Evolutionary conservation across 2,113 vertebrate species (phyloP), one percentile per base, ranked within the genome.

Genomic region (Phoenicopterus ruber): DNA sequence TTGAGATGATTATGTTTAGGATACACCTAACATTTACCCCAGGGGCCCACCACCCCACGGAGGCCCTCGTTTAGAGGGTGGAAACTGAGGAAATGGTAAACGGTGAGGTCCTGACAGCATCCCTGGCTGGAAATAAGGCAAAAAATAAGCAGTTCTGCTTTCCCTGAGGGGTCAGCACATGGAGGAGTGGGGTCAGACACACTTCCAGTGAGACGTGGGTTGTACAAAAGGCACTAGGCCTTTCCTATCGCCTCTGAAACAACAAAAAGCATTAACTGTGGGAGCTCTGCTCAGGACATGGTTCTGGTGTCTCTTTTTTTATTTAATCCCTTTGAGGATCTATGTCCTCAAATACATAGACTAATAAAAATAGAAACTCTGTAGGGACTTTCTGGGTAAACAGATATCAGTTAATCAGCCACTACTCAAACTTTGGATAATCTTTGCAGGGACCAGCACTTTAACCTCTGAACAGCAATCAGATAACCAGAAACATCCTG

Each of bases 391-490:
- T 82, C 57, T 67, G 47, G 18, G 50, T 74, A 93, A 96, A 93
- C 14, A 91, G 18, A 6, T 88, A 80, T 28, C 36, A 84, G 81
- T 84, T 57, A 52, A 96, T 90, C 92, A 40, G 42, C 63, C 65
- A 19, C 78, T 95, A 63, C 82, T 74, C 89, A 97, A 95, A 97
- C 59, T n/a, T n/a, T 38, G 79, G 80, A 74, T 97, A 87, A 91
- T 85, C 62, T 90, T 93, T 94, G 90, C 55, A 44, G 76, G 67
- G 77, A 79, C 89, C 52, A 92, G 62, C 61, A 94, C 82, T 94
- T 91, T 82, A 90, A 94, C 86, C 91, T 92, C 71, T 83, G 78
- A 91, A 62, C 86, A 86, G 93, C 70, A 86, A 94, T 93, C 55
- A 84, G 65, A 80, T 94, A 92, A 94, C 47, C 32, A 95, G 78